Percentiles rank a stretch among this genome's conserved stretches.
These are phyloP conservation scores for Turdus rufiventris DNA, from an alignment of 2,113 vertebrate genomes.

Conservation along the genomic window DNA sequence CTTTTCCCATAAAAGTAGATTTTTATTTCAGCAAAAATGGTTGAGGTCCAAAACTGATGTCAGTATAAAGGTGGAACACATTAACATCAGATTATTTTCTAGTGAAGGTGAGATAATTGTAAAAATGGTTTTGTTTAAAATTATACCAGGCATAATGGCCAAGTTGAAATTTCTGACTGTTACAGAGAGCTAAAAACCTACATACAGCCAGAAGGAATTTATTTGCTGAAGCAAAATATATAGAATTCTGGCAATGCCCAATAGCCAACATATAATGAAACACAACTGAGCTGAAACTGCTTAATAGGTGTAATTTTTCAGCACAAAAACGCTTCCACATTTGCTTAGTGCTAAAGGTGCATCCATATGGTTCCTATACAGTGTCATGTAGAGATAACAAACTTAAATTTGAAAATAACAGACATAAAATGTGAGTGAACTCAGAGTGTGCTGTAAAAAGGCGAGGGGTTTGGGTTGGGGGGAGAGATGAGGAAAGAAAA, in stretches of 20 bases:
- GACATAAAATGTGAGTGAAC: not conserved
- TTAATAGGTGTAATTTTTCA: slow-evolving; percentile 19
- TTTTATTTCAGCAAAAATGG: slow-evolving; percentile 45
- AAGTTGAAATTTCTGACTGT: slow-evolving; percentile 35
- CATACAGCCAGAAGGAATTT: not conserved
- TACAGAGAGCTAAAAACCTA: not conserved
- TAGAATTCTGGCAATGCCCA: not conserved
- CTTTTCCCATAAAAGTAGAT: slow-evolving; percentile 48
- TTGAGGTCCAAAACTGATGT: slow-evolving; percentile 52
- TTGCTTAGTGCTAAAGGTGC: not conserved
- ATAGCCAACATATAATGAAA: slow-evolving; percentile 9
- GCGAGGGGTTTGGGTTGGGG: accelerated
- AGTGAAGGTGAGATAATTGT: slow-evolving; percentile 44
- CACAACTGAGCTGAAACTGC: not conserved
- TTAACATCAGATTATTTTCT: slow-evolving; percentile 32
- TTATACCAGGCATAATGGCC: slow-evolving; percentile 34
- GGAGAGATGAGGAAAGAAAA: not conserved
- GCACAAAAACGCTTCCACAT: not conserved
- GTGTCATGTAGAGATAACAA: not conserved
- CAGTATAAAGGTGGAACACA: slow-evolving; percentile 52
- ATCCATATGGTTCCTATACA: slow-evolving; percentile 25
- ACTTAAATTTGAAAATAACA: not conserved
- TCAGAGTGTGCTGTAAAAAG: not conserved
- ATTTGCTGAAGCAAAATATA: slow-evolving; percentile 7
- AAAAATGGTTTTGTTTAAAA: slow-evolving; percentile 65